Base-by-base conservation (phyloP, 2,888 invertebrate species). In the Trissoscelio sp. region DNA sequence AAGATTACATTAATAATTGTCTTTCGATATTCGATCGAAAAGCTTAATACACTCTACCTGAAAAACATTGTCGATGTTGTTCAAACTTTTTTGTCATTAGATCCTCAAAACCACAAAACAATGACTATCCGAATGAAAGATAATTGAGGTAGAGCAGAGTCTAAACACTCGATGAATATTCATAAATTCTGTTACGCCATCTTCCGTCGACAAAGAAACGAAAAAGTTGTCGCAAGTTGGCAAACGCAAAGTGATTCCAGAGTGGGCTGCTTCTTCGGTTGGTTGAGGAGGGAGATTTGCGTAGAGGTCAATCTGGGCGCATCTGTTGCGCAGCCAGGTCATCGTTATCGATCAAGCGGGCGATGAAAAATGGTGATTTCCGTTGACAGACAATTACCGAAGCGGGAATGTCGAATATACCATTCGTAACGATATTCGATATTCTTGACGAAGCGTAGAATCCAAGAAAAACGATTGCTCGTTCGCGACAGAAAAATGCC, bases 121-220 rank as follows among this genome's bases (percentile, higher is more conserved):
- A 28, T 28, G 3, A 28, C 6, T 28, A 3, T 28, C 3, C 28
- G n/a, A n/a, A n/a, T n/a, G n/a, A n/a, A n/a, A 5, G 28, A 3
- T 28, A 28, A 28, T 28, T 28, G 6, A 28, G 28, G 3, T 28
- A 28, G 6, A 28, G 4, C 28, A 6, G 4, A 6, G 28, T 28
- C 28, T 87, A 88, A 89, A 88, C 87, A 86, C 86, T 67, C 83
- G 82, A 87, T 90, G 88, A 90, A 89, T 89, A 89, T 89, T 88
- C 88, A 89, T 88, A 85, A 84, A 66, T 69, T 39, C 48, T 57
- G 3, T n/a, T 44, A 28, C 62, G 37, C 67, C 37, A 70, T 46
- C 70, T 6, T 46, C 20, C 39, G 12, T n/a, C 48, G 22, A 3
- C 24, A 70, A 83, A 85, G 83, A 86, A 86, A 18, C 64, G 82